phyloP scores from a whole-genome alignment of 2,797 vertebrate species.

The Mormyrops attenuatus region DNA sequence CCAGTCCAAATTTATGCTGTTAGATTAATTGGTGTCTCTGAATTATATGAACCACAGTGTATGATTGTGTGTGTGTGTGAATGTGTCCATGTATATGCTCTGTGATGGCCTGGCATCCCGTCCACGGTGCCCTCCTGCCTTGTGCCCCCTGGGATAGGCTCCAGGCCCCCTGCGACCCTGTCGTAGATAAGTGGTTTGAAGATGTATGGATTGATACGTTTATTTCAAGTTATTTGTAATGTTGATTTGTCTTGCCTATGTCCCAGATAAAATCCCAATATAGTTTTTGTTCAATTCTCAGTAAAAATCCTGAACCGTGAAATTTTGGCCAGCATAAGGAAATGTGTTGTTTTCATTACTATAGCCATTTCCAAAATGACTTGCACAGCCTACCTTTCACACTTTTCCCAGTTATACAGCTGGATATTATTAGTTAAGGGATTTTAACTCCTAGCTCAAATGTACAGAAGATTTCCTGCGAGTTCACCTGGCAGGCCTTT shows the following conservation, averaged over 20 bases:
- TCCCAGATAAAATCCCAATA: not conserved
- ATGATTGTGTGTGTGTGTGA: not conserved
- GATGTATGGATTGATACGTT: not conserved
- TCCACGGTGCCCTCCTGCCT: not conserved
- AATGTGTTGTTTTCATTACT: not conserved
- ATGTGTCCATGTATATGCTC: not conserved
- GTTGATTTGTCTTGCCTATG: not conserved
- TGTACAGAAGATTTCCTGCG: not conserved
- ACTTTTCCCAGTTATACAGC: constrained; percentile 50
- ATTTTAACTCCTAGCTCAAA: not conserved
- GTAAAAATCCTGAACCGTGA: constrained; percentile 23
- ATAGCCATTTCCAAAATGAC: not conserved
- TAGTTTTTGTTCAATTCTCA: constrained; percentile 21
- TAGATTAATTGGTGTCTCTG: not conserved
- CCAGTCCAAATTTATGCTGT: not conserved
- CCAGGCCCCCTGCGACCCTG: not conserved
- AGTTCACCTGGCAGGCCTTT: not conserved
- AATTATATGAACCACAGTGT: not conserved
- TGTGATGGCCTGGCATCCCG: not conserved
- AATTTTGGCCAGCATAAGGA: constrained; percentile 30
- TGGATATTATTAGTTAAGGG: not conserved
- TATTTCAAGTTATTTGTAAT: not conserved
- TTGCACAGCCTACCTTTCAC: constrained; percentile 22
- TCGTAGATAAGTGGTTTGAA: not conserved
- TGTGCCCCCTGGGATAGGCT: not conserved